Conservation (phyloP, 2,113 vertebrate species). For the Colinus virginianus region DNA sequence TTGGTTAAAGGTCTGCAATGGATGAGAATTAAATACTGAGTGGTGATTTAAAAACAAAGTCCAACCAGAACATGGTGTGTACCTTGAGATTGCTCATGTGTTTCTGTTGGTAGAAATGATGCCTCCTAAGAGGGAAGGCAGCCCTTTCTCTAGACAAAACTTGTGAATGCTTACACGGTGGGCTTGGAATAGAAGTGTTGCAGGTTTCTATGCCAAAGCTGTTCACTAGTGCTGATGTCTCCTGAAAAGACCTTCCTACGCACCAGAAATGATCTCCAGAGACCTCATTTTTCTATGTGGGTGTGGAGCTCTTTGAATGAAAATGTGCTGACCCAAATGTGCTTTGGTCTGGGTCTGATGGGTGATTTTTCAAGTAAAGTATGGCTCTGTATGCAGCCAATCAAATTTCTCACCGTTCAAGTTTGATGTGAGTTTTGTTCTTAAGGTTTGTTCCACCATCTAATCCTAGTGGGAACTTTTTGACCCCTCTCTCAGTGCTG, state of each 20-base stretch:
- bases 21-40: background rate
- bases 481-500: rapidly evolving
- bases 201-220: background rate
- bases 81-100: background rate
- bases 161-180: background rate
- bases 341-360: too few relatives aligned
- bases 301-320: background rate
- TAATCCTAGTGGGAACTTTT: rapidly evolving
- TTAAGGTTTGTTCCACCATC: background rate
- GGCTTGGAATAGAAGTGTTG: background rate
- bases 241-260: background rate
- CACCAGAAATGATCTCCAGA: background rate
- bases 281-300: background rate
- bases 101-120: background rate
- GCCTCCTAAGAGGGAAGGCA: background rate
- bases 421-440: rapidly evolving
- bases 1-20: background rate
- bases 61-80: background rate
- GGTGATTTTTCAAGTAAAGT: background rate
- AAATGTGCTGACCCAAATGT: background rate
- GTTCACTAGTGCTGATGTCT: background rate
- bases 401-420: background rate
- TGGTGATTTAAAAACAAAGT: background rate
- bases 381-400: background rate
- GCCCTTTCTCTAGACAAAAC: background rate